Evolutionary conservation across 2,888 invertebrate species (phyloP), one percentile per base, ranked within the genome.

Genomic region (Clostera curtula): DNA sequence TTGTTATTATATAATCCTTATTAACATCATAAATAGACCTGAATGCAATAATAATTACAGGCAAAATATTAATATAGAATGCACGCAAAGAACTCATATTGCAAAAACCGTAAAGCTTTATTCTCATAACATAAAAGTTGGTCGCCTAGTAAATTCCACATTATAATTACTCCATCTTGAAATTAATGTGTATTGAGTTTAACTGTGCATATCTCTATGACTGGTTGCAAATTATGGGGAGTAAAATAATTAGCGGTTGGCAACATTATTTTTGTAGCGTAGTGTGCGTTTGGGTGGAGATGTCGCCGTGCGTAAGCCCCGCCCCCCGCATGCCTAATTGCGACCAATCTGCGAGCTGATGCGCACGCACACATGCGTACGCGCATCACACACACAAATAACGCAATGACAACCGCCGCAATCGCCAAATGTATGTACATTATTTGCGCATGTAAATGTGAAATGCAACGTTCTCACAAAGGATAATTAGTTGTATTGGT

Each of bases 281-380:
- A 36, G 56, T 56, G 55, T 53, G 57, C 51, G 65, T 57, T 49
- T 65, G 70, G 66, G 76, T 59, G 70, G 76, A 73, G 66, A 76
- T 83, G 80, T 82, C 82, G 68, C 68, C 31, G 56, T 63, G 71
- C 74, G 72, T 73, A 71, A 58, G 73, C 75, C 70, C 70, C 79
- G 73, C 79, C 80, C 69, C 48, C 57, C 58, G 39, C 58, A 47
- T 53, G 47, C 53, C 73, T 80, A 82, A 82, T 82, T 83, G 80
- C 82, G 66, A n/a, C 83, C 83, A 83, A 82, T 83, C 82, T 74
- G 73, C 59, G 72, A 49, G 54, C 49, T 49, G 58, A 53, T 38
- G 36, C 55, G 55, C 61, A 69, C 74, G 61, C 77, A 72, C 74
- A 70, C 77, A 55, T 30, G 29, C 34, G 19, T 25, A 7, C 12